Percentiles rank a stretch among this genome's conserved stretches.
phyloP scores from a whole-genome alignment of 1,140 invertebrate species.

The Globodera rostochiensis region DNA sequence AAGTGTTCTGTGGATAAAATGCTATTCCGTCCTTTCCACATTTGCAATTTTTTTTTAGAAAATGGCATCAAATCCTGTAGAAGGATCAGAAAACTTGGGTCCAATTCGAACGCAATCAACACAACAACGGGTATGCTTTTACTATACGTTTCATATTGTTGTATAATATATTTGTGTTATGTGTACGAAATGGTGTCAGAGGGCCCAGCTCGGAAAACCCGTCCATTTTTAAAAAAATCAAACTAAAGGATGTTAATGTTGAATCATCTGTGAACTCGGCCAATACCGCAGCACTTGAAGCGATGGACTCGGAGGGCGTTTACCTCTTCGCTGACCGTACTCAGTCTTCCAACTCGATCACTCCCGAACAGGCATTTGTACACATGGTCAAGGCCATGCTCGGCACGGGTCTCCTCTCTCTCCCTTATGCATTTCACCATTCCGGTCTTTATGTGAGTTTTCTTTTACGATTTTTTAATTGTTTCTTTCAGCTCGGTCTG shows the following conservation, averaged over 20 bases:
- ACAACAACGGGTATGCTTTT: neutral
- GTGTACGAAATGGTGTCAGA: no score
- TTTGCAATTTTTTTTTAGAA: neutral
- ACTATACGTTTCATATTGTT: neutral
- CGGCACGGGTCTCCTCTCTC: slow-evolving; percentile 62
- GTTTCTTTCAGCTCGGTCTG: slow-evolving; percentile 56
- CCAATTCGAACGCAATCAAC: neutral
- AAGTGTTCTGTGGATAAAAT: no score
- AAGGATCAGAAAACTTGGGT: neutral
- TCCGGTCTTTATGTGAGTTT: slow-evolving; percentile 58
- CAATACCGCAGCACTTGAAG: neutral
- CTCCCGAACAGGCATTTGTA: slow-evolving; percentile 59
- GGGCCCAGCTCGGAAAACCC: no score
- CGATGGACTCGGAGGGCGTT: slow-evolving; percentile 30
- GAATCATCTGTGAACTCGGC: neutral
- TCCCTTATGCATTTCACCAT: slow-evolving; percentile 62
- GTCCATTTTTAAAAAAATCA: neutral
- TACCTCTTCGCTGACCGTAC: slow-evolving; percentile 48
- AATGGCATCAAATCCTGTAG: neutral
- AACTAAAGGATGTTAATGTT: neutral
- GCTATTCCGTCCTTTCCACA: no score
- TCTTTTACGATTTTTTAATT: neutral
- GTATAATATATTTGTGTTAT: no score
- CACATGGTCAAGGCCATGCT: slow-evolving; percentile 64
- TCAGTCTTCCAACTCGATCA: slow-evolving; percentile 46